Evolutionary conservation across 1,140 invertebrate genomes (phyloP).

Genomic region (Aphelenchoides besseyi): DNA sequence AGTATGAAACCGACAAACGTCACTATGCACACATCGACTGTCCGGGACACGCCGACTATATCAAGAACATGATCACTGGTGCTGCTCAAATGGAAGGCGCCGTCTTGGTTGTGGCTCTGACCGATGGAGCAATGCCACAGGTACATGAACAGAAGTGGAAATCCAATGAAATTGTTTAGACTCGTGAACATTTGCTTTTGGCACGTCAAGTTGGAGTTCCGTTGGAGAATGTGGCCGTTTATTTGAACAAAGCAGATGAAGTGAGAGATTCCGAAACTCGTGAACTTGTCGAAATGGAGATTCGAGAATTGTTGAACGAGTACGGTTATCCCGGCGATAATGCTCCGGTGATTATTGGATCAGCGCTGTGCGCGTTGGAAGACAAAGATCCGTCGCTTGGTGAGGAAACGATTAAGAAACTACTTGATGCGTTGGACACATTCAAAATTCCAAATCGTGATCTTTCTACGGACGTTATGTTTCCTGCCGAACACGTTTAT

Average conservation of each 20-base stretch:
- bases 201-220: slow-evolving; percentile 74
- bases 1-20: slow-evolving; percentile 78
- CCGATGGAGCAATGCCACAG: slow-evolving; percentile 98
- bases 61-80: slow-evolving; percentile 98
- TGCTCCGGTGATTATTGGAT: slow-evolving; percentile 67
- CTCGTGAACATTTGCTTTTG: slow-evolving; percentile 90
- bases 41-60: slow-evolving; percentile 87
- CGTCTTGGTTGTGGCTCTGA: slow-evolving; percentile 95
- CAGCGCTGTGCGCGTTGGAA: slow-evolving; percentile 68
- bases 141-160: too few relatives aligned
- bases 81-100: slow-evolving; percentile 98
- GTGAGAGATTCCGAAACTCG: slow-evolving; percentile 68
- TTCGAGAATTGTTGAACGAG: slow-evolving; percentile 66
- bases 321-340: slow-evolving; percentile 67
- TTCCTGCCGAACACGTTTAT: slow-evolving; percentile 87
- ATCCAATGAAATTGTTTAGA: slow-evolving; percentile 66
- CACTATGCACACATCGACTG: slow-evolving; percentile 94
- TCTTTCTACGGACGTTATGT: slow-evolving; percentile 86
- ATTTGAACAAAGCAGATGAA: slow-evolving; percentile 80
- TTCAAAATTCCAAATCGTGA: slow-evolving; percentile 86
- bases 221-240: slow-evolving; percentile 77
- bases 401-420: slow-evolving; percentile 73
- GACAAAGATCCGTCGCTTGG: slow-evolving; percentile 79
- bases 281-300: slow-evolving; percentile 69
- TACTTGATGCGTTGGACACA: slow-evolving; percentile 81